phyloP scores from a whole-genome alignment of 2,888 invertebrate species.

The Hylaea fasciaria region DNA sequence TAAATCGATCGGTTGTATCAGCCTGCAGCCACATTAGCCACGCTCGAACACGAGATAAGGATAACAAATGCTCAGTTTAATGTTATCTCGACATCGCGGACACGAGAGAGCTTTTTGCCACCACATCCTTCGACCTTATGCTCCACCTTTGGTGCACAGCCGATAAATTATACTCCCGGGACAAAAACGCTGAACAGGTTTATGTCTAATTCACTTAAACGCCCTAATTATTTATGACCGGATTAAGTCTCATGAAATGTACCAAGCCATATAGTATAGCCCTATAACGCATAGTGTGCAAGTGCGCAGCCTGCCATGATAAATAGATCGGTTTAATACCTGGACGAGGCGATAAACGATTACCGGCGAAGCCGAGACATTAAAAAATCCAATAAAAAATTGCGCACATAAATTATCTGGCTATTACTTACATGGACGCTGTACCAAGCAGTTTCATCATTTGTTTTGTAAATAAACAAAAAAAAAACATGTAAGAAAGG shows the following conservation, averaged over 20 bases:
- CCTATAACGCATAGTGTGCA: constrained; percentile 44
- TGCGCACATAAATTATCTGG: constrained; percentile 53
- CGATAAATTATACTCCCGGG: constrained; percentile 50
- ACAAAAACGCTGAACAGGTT: constrained; percentile 37
- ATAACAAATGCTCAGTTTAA: constrained; percentile 85
- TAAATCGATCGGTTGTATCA: constrained; percentile 82
- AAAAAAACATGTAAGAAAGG: too few relatives aligned
- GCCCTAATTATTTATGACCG: constrained; percentile 41
- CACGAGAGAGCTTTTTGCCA: constrained; percentile 84
- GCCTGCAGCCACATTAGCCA: constrained; percentile 82
- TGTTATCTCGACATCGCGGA: constrained; percentile 83
- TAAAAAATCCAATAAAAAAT: constrained; percentile 55
- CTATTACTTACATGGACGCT: constrained; percentile 47
- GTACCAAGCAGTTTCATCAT: constrained; percentile 24
- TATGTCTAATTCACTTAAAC: constrained; percentile 41
- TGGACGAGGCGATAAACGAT: constrained; percentile 55
- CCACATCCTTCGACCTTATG: constrained; percentile 75
- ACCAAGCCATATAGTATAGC: constrained; percentile 26
- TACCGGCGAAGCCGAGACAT: constrained; percentile 51
- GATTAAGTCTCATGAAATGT: constrained; percentile 36
- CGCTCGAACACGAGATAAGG: constrained; percentile 81
- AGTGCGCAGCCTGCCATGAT: constrained; percentile 52
- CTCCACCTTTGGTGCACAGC: constrained; percentile 53
- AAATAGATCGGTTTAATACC: constrained; percentile 61
- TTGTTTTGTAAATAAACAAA: constrained; percentile 23